phyloP scores from a whole-genome alignment of 2,113 vertebrate species.

The Hylia prasina region DNA sequence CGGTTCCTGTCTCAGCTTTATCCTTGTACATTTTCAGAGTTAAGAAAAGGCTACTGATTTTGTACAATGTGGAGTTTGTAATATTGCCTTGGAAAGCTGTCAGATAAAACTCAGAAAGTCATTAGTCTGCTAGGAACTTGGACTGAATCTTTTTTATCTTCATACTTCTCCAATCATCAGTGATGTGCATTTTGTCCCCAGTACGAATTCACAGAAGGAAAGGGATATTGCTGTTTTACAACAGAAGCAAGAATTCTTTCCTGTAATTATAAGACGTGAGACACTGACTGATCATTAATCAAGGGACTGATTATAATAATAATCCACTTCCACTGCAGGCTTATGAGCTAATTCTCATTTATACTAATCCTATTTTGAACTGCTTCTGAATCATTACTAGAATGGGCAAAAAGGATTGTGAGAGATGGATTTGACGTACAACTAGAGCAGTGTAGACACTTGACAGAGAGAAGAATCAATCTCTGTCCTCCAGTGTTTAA shows the following conservation, averaged over 20 bases:
- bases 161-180: background rate
- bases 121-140: background rate
- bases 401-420: background rate
- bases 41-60: background rate
- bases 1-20: background rate
- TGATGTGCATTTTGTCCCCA: background rate
- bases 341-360: conserved; percentile 20
- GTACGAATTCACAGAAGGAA: background rate
- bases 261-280: background rate
- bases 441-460: background rate
- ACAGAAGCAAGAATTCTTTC: background rate
- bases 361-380: background rate
- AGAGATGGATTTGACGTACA: background rate
- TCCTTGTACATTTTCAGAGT: background rate
- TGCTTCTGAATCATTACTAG: background rate
- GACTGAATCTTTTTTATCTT: background rate
- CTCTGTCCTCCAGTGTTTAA: background rate
- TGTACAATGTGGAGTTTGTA: background rate
- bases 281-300: conserved; percentile 29
- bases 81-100: background rate
- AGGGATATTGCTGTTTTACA: background rate
- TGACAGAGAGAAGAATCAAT: background rate
- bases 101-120: background rate
- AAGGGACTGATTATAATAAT: conserved; percentile 10
- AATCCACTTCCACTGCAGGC: background rate